Percentiles rank a stretch among this genome's conserved stretches.
phyloP scores from a whole-genome alignment of 2,888 invertebrate species.

The Spilarctia lutea region DNA sequence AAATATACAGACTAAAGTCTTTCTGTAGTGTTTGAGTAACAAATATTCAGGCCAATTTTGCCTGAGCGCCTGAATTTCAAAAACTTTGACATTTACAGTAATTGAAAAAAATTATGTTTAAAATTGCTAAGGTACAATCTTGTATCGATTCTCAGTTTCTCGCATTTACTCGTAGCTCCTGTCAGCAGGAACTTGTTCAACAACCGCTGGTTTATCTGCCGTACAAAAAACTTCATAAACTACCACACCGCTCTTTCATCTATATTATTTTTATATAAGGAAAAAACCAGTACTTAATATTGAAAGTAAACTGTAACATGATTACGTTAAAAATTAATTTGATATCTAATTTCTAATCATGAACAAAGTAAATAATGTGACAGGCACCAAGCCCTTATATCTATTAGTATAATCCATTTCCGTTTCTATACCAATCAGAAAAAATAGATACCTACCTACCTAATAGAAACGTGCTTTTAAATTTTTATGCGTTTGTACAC shows the following conservation, averaged over 20 bases:
- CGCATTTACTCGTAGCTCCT: too few species aligned
- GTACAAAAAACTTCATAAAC: not conserved
- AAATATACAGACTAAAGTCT: too few species aligned
- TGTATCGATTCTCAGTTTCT: too few species aligned
- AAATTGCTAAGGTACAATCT: not conserved
- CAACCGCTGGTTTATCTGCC: too few species aligned
- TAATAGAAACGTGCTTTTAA: not conserved
- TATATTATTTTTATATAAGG: not conserved
- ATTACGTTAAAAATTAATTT: not conserved
- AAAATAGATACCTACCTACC: not conserved
- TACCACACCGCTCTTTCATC: not conserved
- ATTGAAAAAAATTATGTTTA: not conserved
- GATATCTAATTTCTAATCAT: conserved; percentile 4
- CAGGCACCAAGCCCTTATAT: conserved; percentile 8
- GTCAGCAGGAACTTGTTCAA: too few species aligned
- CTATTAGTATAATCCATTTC: conserved; percentile 24
- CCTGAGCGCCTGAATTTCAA: not conserved
- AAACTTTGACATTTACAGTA: too few species aligned
- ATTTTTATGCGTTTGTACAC: not conserved
- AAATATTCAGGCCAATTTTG: not conserved
- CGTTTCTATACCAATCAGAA: not conserved
- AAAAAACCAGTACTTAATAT: not conserved
- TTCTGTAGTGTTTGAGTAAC: not conserved
- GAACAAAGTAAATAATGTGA: conserved; percentile 2
- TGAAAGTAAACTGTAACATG: not conserved